Percentiles rank a stretch among this genome's conserved stretches.
These are phyloP conservation scores for Himalopsyche anomala DNA, from an alignment of 2,888 invertebrate species.

Conservation along the genomic window DNA sequence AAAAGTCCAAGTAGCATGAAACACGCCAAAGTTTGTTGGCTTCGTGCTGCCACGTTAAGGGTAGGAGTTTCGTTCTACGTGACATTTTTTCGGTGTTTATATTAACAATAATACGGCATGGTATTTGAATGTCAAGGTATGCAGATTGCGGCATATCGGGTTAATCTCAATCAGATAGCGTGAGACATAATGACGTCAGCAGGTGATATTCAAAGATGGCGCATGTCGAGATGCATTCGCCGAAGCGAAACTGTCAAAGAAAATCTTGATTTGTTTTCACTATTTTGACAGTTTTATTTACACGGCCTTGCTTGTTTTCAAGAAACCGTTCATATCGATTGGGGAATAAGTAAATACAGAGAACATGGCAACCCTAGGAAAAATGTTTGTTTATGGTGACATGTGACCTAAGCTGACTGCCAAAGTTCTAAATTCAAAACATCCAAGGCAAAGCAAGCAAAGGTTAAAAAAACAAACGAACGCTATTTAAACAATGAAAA, in stretches of 20 bases:
- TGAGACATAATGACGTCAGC: background rate
- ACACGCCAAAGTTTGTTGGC: background rate
- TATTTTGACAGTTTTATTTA: constrained; percentile 14
- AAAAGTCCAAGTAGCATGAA: background rate
- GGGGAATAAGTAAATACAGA: background rate
- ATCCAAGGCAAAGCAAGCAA: background rate
- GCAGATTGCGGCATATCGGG: constrained; percentile 33
- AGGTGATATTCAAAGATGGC: background rate
- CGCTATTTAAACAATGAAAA: no score
- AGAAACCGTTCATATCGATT: background rate
- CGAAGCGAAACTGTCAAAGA: background rate
- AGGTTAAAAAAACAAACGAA: background rate
- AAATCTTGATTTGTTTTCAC: background rate
- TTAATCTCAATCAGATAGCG: constrained; percentile 10
- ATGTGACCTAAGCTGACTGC: background rate
- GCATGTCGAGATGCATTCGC: constrained; percentile 47
- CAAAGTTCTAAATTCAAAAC: background rate
- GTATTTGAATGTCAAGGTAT: constrained; percentile 53
- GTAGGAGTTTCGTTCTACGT: background rate
- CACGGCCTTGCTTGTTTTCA: background rate
- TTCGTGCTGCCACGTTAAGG: background rate
- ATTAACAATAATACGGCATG: background rate
- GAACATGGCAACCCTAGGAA: background rate
- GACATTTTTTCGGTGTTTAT: constrained; percentile 12
- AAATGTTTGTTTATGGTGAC: background rate